Evolutionary conservation across 92 coral and sea anemone species (phyloP).

Genomic region (Paramuricea clavata): DNA sequence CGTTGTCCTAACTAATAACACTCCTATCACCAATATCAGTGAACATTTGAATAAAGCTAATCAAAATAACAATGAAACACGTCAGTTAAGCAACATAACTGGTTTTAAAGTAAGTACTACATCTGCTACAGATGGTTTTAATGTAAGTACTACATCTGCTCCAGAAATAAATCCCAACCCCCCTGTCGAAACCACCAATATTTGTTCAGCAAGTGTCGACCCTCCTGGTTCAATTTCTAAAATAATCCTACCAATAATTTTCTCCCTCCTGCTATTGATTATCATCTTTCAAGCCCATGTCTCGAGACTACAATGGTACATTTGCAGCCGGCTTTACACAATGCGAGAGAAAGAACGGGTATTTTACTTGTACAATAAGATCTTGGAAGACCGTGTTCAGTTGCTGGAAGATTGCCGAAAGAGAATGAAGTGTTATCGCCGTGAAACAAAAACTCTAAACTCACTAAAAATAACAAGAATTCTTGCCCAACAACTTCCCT

Average conservation of each 20-base stretch:
- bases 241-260: conserved; percentile 71
- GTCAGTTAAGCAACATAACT: neutral
- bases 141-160: neutral
- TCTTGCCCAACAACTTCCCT: conserved; percentile 78
- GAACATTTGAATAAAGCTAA: conserved; percentile 12
- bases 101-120: neutral
- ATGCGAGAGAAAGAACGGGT: conserved; percentile 94
- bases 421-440: conserved; percentile 83
- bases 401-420: conserved; percentile 84
- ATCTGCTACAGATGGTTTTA: neutral
- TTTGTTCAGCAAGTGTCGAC: conserved; percentile 18
- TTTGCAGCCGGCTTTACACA: conserved; percentile 83
- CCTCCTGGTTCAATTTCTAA: conserved; percentile 70
- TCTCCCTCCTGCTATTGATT: conserved; percentile 77
- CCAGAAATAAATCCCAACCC: conserved; percentile 10
- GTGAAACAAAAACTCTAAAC: conserved; percentile 86
- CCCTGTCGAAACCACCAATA: neutral
- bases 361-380: conserved; percentile 90
- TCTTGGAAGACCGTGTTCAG: conserved; percentile 88
- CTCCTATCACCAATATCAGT: too few relatives aligned
- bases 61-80: neutral
- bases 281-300: conserved; percentile 87
- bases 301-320: conserved; percentile 81
- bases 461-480: conserved; percentile 78
- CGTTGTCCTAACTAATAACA: conserved; percentile 32